A percentile compares a stretch with the other conserved stretches of the same genome.
Evolutionary conservation across 2,797 vertebrate genomes (phyloP).

Genomic region (Phalanger gymnotis): DNA sequence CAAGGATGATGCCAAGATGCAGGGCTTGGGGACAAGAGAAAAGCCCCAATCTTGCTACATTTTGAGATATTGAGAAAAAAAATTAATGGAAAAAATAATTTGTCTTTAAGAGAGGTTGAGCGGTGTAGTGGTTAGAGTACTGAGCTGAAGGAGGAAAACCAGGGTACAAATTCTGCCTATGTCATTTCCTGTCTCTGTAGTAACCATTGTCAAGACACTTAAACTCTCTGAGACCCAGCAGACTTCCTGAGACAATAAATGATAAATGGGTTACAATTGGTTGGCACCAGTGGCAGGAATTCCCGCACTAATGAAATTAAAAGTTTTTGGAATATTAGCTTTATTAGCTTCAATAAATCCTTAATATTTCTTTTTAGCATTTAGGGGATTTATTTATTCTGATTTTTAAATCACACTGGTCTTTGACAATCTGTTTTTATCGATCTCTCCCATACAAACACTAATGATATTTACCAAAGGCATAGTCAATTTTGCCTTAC

Average conservation of each 20-base stretch:
- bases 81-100: not conserved
- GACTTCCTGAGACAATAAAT: not conserved
- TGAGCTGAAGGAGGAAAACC: not conserved
- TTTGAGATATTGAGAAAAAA: not conserved
- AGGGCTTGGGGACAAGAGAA: not conserved
- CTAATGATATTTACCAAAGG: conserved; percentile 50
- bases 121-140: not conserved
- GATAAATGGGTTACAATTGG: not conserved
- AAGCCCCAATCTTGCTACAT: not conserved
- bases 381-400: conserved; percentile 15
- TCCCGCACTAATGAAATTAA: not conserved
- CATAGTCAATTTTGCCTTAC: conserved; percentile 43
- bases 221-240: not conserved
- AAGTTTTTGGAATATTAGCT: not conserved
- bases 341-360: not conserved
- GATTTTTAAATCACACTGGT: not conserved
- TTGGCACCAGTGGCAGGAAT: not conserved
- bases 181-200: not conserved
- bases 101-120: conserved; percentile 15
- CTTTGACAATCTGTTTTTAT: not conserved
- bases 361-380: conserved; percentile 25
- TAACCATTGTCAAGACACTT: not conserved
- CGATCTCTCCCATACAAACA: not conserved
- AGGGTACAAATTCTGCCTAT: not conserved
- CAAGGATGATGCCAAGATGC: not conserved